Evolutionary conservation across 2,113 vertebrate species (phyloP).

Genomic region (Chionodraco myersi): DNA sequence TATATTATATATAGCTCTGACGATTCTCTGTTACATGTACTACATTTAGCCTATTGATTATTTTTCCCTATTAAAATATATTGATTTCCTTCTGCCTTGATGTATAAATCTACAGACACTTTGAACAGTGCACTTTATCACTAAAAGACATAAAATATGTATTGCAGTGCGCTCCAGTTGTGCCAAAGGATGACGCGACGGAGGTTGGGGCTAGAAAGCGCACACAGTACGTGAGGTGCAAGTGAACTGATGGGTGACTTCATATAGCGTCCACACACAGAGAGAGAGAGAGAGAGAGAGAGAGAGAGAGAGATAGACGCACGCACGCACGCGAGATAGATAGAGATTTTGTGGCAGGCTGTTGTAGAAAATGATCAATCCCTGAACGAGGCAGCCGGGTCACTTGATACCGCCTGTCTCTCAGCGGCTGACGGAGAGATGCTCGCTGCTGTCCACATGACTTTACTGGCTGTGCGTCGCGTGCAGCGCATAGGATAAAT

Average conservation of each 20-base stretch:
- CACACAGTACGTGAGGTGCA: slow-evolving; percentile 79
- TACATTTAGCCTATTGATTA: not conserved
- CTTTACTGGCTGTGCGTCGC: slow-evolving; percentile 47
- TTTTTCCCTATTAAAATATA: not conserved
- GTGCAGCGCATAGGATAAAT: slow-evolving; percentile 42
- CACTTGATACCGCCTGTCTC: slow-evolving; percentile 53
- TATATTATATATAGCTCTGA: not conserved
- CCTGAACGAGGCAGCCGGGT: slow-evolving; percentile 61
- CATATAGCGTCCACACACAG: slow-evolving; percentile 55
- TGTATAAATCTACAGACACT: not conserved
- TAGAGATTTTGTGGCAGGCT: slow-evolving; percentile 28
- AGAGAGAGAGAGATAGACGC: slow-evolving; percentile 25
- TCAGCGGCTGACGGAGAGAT: slow-evolving; percentile 54
- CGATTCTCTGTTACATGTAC: not conserved
- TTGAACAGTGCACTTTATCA: not conserved
- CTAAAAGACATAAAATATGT: slow-evolving; percentile 5
- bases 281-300: slow-evolving; percentile 17
- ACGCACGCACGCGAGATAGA: slow-evolving; percentile 21
- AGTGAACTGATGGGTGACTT: slow-evolving; percentile 80
- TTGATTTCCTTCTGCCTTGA: not conserved
- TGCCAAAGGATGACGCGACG: slow-evolving; percentile 71
- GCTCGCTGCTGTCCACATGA: slow-evolving; percentile 57
- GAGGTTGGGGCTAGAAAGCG: slow-evolving; percentile 65
- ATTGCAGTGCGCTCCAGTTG: slow-evolving; percentile 49
- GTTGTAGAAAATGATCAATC: slow-evolving; percentile 62